Base-by-base conservation (phyloP, 2,888 invertebrate genomes). In the Nomada ruficornis region DNA sequence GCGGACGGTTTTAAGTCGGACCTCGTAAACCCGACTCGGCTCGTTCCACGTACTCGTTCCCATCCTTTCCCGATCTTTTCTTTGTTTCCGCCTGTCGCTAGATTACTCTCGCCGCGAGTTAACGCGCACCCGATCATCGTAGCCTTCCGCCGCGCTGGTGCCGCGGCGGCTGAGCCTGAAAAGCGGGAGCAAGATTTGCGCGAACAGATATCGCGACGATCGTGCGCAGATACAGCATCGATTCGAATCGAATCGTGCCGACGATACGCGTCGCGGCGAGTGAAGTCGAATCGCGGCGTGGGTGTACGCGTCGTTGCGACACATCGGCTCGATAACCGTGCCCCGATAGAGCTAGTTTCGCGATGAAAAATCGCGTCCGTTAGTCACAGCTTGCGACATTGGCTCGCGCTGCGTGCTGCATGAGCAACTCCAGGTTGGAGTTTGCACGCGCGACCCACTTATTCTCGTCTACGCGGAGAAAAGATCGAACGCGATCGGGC, bases 351-450 rank as follows among this genome's bases (percentile, higher is more conserved):
- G 88, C 92, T 90, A 92, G 93, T 93, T 92, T 90, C 80, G 83
- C 89, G 86, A 68, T 82, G 91, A 93, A 93, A 93, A 93, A 93
- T 92, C 88, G 87, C 88, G 88, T 82, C 91, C 92, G 91, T 93
- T 93, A 93, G 93, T 93, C 93, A 93, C 84, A 89, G 90, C 90
- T 93, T 93, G 92, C 93, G 92, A 93, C 92, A 93, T 63, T 59
- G 57, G 68, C 84, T 86, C 82, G 80, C 85, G 82, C 80, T 80
- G 86, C 90, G 91, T 92, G 91, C 92, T 92, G 93, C 92, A 91
- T 91, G 91, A 93, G 90, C 91, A 92, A 91, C 86, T 83, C 91
- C 85, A 88, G 91, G 88, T 91, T 91, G 90, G 90, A 88, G 88
- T 89, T 89, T 90, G 89, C 90, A 89, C 85, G 86, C 86, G 87